phyloP scores from a whole-genome alignment of 2,113 vertebrate species.

The Calidris pugnax region DNA sequence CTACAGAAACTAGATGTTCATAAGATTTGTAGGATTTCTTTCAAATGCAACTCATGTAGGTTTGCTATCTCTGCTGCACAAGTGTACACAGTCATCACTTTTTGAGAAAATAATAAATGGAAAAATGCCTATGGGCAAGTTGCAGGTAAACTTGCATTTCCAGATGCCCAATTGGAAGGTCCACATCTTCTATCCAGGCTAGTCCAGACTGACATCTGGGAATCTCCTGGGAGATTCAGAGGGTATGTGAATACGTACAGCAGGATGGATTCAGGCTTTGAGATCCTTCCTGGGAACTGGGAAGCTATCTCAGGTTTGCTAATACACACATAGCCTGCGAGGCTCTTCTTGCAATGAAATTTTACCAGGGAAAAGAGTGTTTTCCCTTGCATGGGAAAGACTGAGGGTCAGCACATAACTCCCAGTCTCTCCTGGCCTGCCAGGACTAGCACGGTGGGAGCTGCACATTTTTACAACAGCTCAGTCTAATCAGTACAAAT shows the following conservation, averaged over 20 bases:
- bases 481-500: not conserved
- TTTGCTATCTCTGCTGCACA: not conserved
- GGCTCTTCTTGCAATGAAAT: not conserved
- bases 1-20: not conserved
- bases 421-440: not conserved
- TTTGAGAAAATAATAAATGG: not conserved
- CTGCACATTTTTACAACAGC: not conserved
- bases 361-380: not conserved
- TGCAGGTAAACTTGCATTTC: not conserved
- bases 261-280: not conserved
- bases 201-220: not conserved
- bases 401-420: not conserved
- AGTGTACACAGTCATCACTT: not conserved
- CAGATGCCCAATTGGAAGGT: not conserved
- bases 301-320: not conserved
- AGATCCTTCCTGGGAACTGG: not conserved
- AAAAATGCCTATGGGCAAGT: not conserved
- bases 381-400: not conserved
- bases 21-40: not conserved
- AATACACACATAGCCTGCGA: not conserved
- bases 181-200: not conserved
- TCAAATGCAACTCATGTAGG: not conserved
- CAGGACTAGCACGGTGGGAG: not conserved
- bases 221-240: not conserved
- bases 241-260: not conserved